These are phyloP conservation scores for Minunthozetes semirufus DNA, from an alignment of 2,888 invertebrate genomes.

Conservation along the genomic window DNA sequence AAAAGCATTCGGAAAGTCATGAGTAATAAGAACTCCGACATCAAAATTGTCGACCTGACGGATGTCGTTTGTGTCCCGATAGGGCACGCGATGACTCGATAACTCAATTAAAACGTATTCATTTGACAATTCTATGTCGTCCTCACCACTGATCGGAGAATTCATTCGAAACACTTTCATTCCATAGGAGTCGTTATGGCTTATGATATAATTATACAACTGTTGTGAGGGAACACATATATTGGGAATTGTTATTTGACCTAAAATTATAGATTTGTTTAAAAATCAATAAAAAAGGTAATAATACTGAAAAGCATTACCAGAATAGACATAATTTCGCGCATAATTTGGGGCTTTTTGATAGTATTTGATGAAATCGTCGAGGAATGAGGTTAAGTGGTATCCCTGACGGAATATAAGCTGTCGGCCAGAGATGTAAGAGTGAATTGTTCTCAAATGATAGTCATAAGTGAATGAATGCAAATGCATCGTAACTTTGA, in stretches of 20 bases:
- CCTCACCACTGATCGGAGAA: slow-evolving; percentile 41
- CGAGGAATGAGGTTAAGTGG: slow-evolving; percentile 64
- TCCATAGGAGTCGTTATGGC: slow-evolving; percentile 60
- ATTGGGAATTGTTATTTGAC: slow-evolving; percentile 56
- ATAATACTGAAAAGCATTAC: neutral
- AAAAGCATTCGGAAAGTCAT: slow-evolving; percentile 46
- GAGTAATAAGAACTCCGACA: slow-evolving; percentile 61
- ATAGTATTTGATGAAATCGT: slow-evolving; percentile 69
- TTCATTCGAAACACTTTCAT: slow-evolving; percentile 63
- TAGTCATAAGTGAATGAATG: slow-evolving; percentile 72
- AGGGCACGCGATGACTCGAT: slow-evolving; percentile 55
- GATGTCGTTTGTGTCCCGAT: slow-evolving; percentile 57
- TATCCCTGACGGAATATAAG: slow-evolving; percentile 57
- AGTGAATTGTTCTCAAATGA: slow-evolving; percentile 62
- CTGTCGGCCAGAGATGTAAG: slow-evolving; percentile 58
- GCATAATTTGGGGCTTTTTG: slow-evolving; percentile 69
- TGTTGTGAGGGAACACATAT: slow-evolving; percentile 59
- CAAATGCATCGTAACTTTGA: slow-evolving; percentile 64
- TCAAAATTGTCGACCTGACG: slow-evolving; percentile 58
- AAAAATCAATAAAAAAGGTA: neutral
- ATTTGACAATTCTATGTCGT: slow-evolving; percentile 28
- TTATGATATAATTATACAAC: slow-evolving; percentile 63
- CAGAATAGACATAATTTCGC: slow-evolving; percentile 61
- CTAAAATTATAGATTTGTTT: slow-evolving; percentile 48
- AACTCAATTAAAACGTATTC: slow-evolving; percentile 61